Evolutionary conservation across 2,797 vertebrate species (phyloP).

Genomic region (Clarias pachynema): DNA sequence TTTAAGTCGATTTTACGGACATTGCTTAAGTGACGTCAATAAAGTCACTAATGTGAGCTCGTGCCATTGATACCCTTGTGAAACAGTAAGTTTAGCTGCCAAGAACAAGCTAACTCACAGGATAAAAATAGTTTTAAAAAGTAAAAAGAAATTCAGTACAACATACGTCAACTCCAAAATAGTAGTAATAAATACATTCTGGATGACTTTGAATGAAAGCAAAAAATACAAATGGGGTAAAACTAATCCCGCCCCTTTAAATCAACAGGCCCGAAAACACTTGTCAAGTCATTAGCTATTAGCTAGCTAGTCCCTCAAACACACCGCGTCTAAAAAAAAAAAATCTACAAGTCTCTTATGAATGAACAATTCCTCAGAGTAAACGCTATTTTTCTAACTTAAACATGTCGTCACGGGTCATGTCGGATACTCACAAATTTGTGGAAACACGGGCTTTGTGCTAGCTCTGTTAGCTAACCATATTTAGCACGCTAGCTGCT

Average conservation of each 20-base stretch:
- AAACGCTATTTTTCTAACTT: not conserved
- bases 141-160: not conserved
- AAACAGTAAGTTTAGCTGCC: not conserved
- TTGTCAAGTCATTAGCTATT: slow-evolving; percentile 55
- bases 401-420: too few species aligned
- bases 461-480: slow-evolving; percentile 11
- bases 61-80: too few species aligned
- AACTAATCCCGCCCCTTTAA: slow-evolving; percentile 50
- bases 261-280: slow-evolving; percentile 59
- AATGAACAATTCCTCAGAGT: too few species aligned
- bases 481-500: not conserved
- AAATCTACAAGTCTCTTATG: too few species aligned
- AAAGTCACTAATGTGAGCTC: not conserved
- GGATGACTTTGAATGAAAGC: slow-evolving; percentile 50
- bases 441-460: not conserved
- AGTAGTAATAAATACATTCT: not conserved
- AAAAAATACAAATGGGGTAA: not conserved
- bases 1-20: not conserved
- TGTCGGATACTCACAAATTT: not conserved
- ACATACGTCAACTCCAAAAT: not conserved
- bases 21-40: not conserved
- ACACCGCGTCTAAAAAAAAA: too few species aligned
- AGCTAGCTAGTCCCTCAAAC: slow-evolving; percentile 41
- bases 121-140: too few species aligned
- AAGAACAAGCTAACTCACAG: not conserved